A percentile compares a stretch with the other conserved stretches of the same genome.
These are phyloP conservation scores for Lutraria rhynchaena DNA, from an alignment of 1,140 invertebrate species.

Conservation along the genomic window DNA sequence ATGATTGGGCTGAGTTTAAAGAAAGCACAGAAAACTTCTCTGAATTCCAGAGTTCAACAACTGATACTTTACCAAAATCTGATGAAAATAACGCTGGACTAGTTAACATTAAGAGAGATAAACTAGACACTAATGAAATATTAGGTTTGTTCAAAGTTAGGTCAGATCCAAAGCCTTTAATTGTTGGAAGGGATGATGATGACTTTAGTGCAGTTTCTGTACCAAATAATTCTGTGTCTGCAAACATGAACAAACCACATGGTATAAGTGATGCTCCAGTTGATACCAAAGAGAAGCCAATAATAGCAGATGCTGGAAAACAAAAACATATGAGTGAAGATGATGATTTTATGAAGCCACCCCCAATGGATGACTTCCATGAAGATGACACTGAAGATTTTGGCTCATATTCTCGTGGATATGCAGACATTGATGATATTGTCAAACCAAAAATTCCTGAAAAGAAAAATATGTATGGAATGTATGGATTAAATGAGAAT, in stretches of 20 bases:
- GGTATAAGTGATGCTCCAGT: conserved; percentile 15
- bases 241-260: conserved; percentile 22
- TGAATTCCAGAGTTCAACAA: conserved; percentile 12
- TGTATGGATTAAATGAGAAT: conserved; percentile 33
- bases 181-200: conserved; percentile 60
- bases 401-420: conserved; percentile 84
- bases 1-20: conserved; percentile 67
- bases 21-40: conserved; percentile 15
- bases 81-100: conserved; percentile 38
- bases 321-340: conserved; percentile 58
- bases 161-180: conserved; percentile 63
- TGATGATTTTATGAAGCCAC: conserved; percentile 61
- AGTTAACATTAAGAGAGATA: conserved; percentile 73
- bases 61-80: neutral
- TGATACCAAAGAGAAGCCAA: neutral
- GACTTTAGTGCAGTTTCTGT: neutral
- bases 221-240: conserved; percentile 15
- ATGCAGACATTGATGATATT: conserved; percentile 60
- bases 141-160: conserved; percentile 74
- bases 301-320: neutral
- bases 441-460: conserved; percentile 30
- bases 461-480: conserved; percentile 41
- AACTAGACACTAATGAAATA: conserved; percentile 72
- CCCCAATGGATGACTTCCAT: conserved; percentile 63
- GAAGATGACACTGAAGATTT: conserved; percentile 82